Evolutionary conservation across 1,140 invertebrate species (phyloP).

Genomic region (Metaphire vulgaris): DNA sequence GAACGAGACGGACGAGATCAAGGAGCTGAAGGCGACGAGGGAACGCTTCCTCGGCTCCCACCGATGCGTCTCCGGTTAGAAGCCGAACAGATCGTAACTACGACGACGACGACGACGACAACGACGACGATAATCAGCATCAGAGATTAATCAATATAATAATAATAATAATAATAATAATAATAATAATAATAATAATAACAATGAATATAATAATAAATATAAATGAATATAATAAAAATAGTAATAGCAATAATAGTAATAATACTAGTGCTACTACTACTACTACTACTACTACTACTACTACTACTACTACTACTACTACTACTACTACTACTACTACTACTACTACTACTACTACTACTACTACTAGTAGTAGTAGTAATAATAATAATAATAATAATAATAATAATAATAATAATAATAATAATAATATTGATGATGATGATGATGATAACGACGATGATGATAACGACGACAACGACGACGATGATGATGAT

Average conservation of each 20-base stretch:
- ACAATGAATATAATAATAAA: no score
- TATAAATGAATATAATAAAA: no score
- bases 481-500: not conserved
- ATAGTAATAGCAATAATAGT: not conserved
- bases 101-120: not conserved
- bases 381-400: not conserved
- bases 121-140: not conserved
- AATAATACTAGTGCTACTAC: not conserved
- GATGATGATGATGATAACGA: not conserved
- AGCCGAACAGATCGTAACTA: not conserved
- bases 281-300: not conserved
- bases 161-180: not conserved
- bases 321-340: not conserved
- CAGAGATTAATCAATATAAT: not conserved
- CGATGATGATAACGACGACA: not conserved
- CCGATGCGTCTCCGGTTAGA: not conserved
- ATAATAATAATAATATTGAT: not conserved
- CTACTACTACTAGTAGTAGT: not conserved
- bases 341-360: not conserved
- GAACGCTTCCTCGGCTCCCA: conserved; percentile 55
- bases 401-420: not conserved
- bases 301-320: not conserved
- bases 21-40: conserved; percentile 56
- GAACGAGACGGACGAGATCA: conserved; percentile 57
- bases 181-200: not conserved